Evolutionary conservation across 2,888 invertebrate genomes (phyloP).

Genomic region (Seladonia tumulorum): DNA sequence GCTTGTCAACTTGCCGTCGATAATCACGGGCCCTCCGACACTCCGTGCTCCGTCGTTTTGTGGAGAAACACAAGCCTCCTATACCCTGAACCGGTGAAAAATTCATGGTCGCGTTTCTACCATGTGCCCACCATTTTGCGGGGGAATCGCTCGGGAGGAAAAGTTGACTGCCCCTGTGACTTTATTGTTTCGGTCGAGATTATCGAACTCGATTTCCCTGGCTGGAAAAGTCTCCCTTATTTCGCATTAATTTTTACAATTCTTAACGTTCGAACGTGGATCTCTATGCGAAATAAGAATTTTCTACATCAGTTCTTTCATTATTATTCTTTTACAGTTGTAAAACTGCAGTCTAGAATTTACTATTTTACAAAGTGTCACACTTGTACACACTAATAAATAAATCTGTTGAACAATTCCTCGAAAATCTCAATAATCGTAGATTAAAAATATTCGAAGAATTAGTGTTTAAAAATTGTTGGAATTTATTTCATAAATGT

Average conservation of each 20-base stretch:
- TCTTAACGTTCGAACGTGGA: too few relatives aligned
- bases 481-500: too few relatives aligned
- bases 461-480: too few relatives aligned
- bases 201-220: not conserved
- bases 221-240: not conserved
- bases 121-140: not conserved
- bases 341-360: too few relatives aligned
- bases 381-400: too few relatives aligned
- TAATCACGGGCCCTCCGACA: constrained; percentile 21
- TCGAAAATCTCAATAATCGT: too few relatives aligned
- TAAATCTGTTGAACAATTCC: too few relatives aligned
- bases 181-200: not conserved
- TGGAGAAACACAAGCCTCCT: constrained; percentile 11
- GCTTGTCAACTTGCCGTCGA: constrained; percentile 35
- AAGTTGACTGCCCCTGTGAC: not conserved
- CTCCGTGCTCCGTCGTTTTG: not conserved
- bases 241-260: not conserved
- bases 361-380: too few relatives aligned
- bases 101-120: constrained; percentile 25
- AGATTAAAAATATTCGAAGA: too few relatives aligned
- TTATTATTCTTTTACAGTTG: too few relatives aligned
- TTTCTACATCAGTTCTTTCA: too few relatives aligned
- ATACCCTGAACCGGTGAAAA: constrained; percentile 28
- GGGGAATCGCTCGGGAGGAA: not conserved
- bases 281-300: too few relatives aligned